Percentiles rank a stretch among this genome's conserved stretches.
These are phyloP conservation scores for Pelosia muscerda DNA, from an alignment of 2,888 invertebrate genomes.

Conservation along the genomic window DNA sequence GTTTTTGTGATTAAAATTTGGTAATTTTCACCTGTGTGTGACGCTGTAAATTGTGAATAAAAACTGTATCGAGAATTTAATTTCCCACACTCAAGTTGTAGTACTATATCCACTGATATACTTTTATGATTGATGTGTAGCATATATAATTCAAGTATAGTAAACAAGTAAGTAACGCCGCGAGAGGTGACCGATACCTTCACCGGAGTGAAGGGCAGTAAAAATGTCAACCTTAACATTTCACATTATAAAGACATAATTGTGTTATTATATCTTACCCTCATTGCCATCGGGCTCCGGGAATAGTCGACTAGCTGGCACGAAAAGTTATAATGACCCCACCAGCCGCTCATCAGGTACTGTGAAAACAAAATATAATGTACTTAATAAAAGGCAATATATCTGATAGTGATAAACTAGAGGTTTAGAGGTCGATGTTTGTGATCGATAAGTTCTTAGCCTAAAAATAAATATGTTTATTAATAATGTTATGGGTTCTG, in stretches of 20 bases:
- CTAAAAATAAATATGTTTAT: background rate
- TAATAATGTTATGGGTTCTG: background rate
- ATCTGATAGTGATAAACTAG: background rate
- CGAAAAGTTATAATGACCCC: conserved; percentile 92
- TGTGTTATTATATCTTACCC: conserved; percentile 77
- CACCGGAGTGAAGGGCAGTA: conserved; percentile 9
- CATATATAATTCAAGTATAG: conserved; percentile 3
- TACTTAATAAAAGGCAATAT: background rate
- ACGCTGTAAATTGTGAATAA: too few relatives aligned
- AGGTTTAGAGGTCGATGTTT: conserved; percentile 12
- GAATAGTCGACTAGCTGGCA: conserved; percentile 97
- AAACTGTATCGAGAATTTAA: background rate
- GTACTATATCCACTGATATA: too few relatives aligned
- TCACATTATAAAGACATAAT: background rate
- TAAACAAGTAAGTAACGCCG: conserved; percentile 3
- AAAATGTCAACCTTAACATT: background rate
- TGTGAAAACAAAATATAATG: conserved; percentile 67
- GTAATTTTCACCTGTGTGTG: too few relatives aligned
- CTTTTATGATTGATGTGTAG: too few relatives aligned
- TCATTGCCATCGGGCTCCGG: conserved; percentile 90
- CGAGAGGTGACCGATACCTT: conserved; percentile 8
- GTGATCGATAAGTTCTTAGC: background rate
- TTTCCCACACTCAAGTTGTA: background rate
- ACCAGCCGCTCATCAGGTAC: conserved; percentile 92
- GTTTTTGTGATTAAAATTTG: too few relatives aligned